Percentiles rank a stretch among this genome's conserved stretches.
Evolutionary conservation across 2,888 invertebrate species (phyloP).

Genomic region (Thelaira solivaga): DNA sequence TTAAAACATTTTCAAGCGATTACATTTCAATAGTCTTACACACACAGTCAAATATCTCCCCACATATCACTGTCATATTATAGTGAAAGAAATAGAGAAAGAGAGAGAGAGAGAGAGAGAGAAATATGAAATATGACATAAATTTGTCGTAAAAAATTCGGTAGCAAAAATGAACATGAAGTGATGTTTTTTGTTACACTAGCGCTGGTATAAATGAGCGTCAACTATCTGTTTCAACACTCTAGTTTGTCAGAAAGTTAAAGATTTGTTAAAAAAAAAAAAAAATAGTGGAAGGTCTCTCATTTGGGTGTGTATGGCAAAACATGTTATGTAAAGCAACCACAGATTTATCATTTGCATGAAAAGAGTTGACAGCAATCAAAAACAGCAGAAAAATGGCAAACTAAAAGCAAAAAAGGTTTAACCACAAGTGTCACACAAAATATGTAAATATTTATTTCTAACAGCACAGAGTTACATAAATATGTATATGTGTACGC

Average conservation of each 20-base stretch:
- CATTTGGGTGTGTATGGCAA: not conserved
- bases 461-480: too few species aligned
- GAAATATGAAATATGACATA: not conserved
- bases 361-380: constrained; percentile 3
- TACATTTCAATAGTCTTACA: not conserved
- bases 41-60: not conserved
- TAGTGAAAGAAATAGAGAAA: too few species aligned
- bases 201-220: not conserved
- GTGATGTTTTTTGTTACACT: not conserved
- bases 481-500: too few species aligned
- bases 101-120: not conserved
- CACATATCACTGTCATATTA: constrained; percentile 19
- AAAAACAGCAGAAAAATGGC: not conserved
- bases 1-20: not conserved
- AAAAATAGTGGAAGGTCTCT: not conserved
- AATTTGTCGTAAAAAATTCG: not conserved
- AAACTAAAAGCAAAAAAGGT: not conserved
- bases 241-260: not conserved
- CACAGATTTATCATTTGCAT: not conserved
- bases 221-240: constrained; percentile 1
- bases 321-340: not conserved
- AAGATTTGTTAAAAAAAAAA: not conserved
- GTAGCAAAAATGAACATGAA: not conserved
- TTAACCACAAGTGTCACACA: not conserved
- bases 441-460: too few species aligned